Conservation (phyloP, 2,113 vertebrate genomes). For the Pseudorasbora parva region DNA sequence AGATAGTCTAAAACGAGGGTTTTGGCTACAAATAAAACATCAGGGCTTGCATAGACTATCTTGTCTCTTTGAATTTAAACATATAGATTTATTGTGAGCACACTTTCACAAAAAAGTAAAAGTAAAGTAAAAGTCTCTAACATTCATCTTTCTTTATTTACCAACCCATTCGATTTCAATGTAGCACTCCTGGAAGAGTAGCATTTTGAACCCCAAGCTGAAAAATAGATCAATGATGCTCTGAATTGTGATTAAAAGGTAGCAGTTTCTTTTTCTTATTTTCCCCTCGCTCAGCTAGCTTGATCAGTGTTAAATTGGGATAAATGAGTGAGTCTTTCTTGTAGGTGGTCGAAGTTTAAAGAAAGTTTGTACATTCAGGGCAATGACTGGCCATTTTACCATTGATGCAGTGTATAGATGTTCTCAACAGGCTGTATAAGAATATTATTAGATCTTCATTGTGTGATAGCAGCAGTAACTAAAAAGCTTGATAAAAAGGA, state of each 20-base stretch:
- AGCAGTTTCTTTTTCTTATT: not conserved
- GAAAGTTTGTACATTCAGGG: not conserved
- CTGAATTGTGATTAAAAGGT: not conserved
- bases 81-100: no score
- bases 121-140: no score
- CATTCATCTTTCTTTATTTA: not conserved
- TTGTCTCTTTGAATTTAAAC: no score
- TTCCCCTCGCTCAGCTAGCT: not conserved
- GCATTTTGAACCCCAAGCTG: not conserved
- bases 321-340: constrained; percentile 15
- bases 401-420: not conserved
- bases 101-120: no score
- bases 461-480: not conserved
- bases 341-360: not conserved
- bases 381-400: not conserved
- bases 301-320: constrained; percentile 5
- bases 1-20: no score
- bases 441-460: not conserved
- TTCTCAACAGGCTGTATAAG: not conserved
- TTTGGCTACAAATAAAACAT: no score
- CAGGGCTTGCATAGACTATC: no score
- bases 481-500: not conserved
- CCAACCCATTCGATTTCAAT: not conserved
- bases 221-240: not conserved
- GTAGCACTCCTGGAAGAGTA: not conserved